These are phyloP conservation scores for Clarias gariepinus DNA, from an alignment of 2,113 vertebrate genomes.

Conservation along the genomic window DNA sequence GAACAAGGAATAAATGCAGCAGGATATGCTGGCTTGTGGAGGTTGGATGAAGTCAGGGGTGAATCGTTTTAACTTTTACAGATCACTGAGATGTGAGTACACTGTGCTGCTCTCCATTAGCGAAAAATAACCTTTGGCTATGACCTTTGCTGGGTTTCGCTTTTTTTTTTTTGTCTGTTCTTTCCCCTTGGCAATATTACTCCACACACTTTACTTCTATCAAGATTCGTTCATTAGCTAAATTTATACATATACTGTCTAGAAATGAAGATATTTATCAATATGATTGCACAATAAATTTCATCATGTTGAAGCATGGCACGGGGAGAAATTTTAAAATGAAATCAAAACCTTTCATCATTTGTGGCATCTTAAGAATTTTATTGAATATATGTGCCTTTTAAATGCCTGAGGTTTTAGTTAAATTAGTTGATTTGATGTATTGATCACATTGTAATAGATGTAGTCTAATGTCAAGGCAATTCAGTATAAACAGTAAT, in stretches of 20 bases:
- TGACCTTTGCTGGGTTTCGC: constrained; percentile 26
- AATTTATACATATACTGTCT: neutral
- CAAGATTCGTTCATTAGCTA: neutral
- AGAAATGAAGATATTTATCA: constrained; percentile 22
- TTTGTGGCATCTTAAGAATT: neutral
- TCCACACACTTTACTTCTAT: neutral
- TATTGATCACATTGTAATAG: neutral
- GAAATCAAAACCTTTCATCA: neutral
- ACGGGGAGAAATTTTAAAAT: neutral
- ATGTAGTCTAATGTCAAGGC: neutral
- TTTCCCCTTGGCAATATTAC: neutral
- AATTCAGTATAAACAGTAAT: neutral
- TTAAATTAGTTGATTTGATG: neutral
- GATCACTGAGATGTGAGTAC: constrained; percentile 28
- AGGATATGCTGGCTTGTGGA: constrained; percentile 19
- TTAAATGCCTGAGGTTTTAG: constrained; percentile 10
- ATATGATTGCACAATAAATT: neutral
- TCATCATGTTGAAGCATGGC: neutral
- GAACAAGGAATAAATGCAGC: neutral
- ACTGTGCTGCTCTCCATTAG: constrained; percentile 26
- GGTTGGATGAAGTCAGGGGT: constrained; percentile 16
- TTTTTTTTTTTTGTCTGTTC: constrained; percentile 26
- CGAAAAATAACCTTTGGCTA: constrained; percentile 35
- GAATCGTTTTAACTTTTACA: constrained; percentile 40
- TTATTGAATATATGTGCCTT: neutral